Base-by-base conservation (phyloP, 2,888 invertebrate species). In the Philaethria dido region DNA sequence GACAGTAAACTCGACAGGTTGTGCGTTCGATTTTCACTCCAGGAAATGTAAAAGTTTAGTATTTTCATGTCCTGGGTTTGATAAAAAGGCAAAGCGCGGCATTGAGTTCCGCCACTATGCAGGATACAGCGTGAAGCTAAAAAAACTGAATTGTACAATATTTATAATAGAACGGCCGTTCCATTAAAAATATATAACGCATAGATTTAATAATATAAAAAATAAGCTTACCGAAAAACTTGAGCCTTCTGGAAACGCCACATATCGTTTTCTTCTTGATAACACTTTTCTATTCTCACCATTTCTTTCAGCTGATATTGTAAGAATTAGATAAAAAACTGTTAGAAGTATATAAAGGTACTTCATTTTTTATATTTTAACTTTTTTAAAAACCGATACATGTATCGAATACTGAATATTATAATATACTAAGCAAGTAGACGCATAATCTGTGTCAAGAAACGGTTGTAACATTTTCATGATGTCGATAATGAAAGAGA, bases 211-310 rank as follows among this genome's bases (percentile, higher is more conserved):
- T 3, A 47, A 22, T 13, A 22, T 1, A 47, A 47, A 18, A 36
- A 22, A 22, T 11, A 42, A 25, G 93, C 94, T 94, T 78, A 95
- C 95, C 69, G 95, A 95, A 85, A 95, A 94, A 84, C 94, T 94
- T 13, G 95, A 94, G 16, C 95, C 95, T 81, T 95, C 95, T 0
- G 95, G 95, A 85, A 95, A 95, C 29, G 95, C 94, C 13, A 95
- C 93, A 77, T 95, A 95, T 76, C 95, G 89, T 75, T 93, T 94
- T 69, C 86, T 90, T 66, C 95, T 89, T 0, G 94, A 93, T 71
- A 95, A 85, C 73, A 90, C 76, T 72, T 82, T 90, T 16, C 86
- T 81, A 60, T 69, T 67, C 65, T 65, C 67, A 47, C 68, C 72
- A 50, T 73, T 72, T 77, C 74, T 69, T n/a, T 66, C 80, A 74